Evolutionary conservation across 2,113 vertebrate species (phyloP), one percentile per base, ranked within the genome.

Genomic region (Rana temporaria): DNA sequence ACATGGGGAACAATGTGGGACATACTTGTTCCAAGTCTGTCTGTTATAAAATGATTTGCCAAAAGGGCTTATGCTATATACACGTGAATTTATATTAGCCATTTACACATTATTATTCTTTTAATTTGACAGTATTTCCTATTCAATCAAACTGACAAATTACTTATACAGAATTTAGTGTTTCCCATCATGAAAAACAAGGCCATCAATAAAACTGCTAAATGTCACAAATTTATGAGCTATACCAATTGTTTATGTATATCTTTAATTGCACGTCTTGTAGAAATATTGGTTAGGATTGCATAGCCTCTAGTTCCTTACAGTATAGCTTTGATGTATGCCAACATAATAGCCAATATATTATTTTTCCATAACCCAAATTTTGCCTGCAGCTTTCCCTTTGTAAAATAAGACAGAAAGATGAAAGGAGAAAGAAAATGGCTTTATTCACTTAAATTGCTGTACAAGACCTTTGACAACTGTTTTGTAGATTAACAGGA

Each of bases 381-480:
- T 15, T 53, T 52, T 57, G 76, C 76, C 76, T 78, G 76, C 63
- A 67, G 76, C 63, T 74, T 74, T 74, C 71, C 52, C 22, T 38
- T 32, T 32, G 59, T n/a, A 59, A 74, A 74, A 74, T 26, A 56
- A 26, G 19, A n/a, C 19, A 55, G n/a, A 53, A 34, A 32, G 64
- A 78, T 78, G 60, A 78, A 78, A 78, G 76, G 1, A 22, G 67
- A 22, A 65, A 65, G 34, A 6, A 53, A 66, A 78, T 18, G 53
- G 12, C 48, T 66, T 32, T 32, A 57, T 67, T 78, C n/a, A 38
- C 26, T 56, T 57, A 66, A 56, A 19, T 15, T 60, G 48, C 76
- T 78, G 24, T 53, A 32, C 62, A 66, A 30, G 60, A 53, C 38
- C 68, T 71, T 52, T 71, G 68, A 52, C 38, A 57, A 12, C 42